Base-by-base conservation (phyloP, 64 coral and sea anemone genomes). In the Montipora capricornis region DNA sequence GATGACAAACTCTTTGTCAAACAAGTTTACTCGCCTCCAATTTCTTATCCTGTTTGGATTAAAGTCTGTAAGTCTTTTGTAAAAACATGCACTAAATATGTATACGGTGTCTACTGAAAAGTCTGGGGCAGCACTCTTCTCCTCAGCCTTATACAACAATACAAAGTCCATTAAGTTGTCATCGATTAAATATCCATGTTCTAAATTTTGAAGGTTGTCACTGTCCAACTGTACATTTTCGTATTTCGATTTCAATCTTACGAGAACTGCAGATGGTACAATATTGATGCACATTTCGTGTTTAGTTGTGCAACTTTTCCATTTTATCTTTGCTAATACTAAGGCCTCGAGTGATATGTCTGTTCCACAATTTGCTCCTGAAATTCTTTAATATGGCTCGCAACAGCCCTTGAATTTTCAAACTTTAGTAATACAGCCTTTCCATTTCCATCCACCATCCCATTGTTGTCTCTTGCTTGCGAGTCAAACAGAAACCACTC, bases 81-180 rank as follows among this genome's bases (percentile, higher is more conserved):
- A 64, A 64, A 64, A 73, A n/a, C 69, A 73, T 73, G 69, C 19
- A n/a, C 69, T 73, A 9, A 73, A 73, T 24, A 73, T 73, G 9
- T 7, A 29, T n/a, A 73, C 4, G 4, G 4, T 73, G 22, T 73
- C 4, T 6, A 5, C 69, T 73, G 69, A 9, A 73, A 73, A 73
- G 6, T 19, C 6, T 29, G 22, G 20, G 69, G 4, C 69, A 64
- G 61, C 13, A 37, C 69, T 73, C 69, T 73, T 73, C 22, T 26
- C 69, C 22, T 73, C 69, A 4, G 20, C 69, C 22, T 73, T 73
- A n/a, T 73, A 9, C 19, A 20, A 24, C 22, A 76, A 76, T 13
- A 76, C 29, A 76, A 76, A 76, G 74, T 76, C 29, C 12, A 47
- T 46, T 4, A 76, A 76, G 26, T 76, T 76, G 74, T 76, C 44